These are phyloP conservation scores for Drosophila basisetae DNA, from an alignment of 2,888 invertebrate species.

Conservation along the genomic window DNA sequence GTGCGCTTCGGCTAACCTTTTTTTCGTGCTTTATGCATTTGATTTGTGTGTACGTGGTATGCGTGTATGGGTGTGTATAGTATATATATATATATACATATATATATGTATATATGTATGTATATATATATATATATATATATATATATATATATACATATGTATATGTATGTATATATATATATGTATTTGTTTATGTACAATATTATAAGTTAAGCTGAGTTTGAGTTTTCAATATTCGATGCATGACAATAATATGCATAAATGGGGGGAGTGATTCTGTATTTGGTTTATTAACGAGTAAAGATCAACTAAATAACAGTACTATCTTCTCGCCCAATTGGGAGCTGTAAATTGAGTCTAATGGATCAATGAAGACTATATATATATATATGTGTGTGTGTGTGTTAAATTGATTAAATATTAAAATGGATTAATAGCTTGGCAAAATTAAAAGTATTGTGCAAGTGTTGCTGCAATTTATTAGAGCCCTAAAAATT, in stretches of 20 bases:
- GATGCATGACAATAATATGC: slow-evolving; percentile 7
- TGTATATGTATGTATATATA: neutral
- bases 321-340: slow-evolving; percentile 53
- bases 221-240: slow-evolving; percentile 29
- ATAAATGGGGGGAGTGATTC: slow-evolving; percentile 5
- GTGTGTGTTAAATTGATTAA: slow-evolving; percentile 6
- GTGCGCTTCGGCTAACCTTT: slow-evolving; percentile 11
- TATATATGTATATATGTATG: slow-evolving; percentile 6
- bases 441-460: slow-evolving; percentile 47
- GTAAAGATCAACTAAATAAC: slow-evolving; percentile 74
- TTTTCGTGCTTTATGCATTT: slow-evolving; percentile 11
- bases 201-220: slow-evolving; percentile 36
- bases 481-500: slow-evolving; percentile 76
- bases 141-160: slow-evolving; percentile 3
- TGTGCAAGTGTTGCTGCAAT: slow-evolving; percentile 65
- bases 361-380: slow-evolving; percentile 37
- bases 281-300: slow-evolving; percentile 35
- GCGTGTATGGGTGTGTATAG: slow-evolving; percentile 17
- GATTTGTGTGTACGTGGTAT: slow-evolving; percentile 4
- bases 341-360: slow-evolving; percentile 40
- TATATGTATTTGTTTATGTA: slow-evolving; percentile 41
- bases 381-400: neutral
- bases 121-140: slow-evolving; percentile 4
- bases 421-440: slow-evolving; percentile 32
- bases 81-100: slow-evolving; percentile 11